A percentile compares a stretch with the other conserved stretches of the same genome.
Evolutionary conservation across 2,113 vertebrate genomes (phyloP).

Genomic region (Stomatorhinus ivindoensis): DNA sequence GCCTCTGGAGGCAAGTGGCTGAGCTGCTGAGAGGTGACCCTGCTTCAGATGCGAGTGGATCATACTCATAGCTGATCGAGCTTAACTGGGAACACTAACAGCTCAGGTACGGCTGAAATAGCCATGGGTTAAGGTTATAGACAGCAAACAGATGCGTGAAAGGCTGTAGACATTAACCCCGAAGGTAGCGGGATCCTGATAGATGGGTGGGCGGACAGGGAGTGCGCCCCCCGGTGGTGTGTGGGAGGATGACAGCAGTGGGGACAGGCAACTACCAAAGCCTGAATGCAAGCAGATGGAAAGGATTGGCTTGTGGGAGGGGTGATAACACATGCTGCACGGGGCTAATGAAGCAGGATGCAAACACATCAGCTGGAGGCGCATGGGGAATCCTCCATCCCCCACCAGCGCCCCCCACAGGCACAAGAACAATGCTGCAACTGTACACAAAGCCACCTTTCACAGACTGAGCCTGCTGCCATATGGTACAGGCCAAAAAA

Average conservation of each 20-base stretch:
- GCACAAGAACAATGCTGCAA: background rate
- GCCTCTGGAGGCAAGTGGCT: background rate
- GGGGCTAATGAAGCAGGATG: conserved; percentile 37
- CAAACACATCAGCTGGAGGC: conserved; percentile 19
- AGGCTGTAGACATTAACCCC: background rate
- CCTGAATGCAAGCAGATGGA: conserved; percentile 40
- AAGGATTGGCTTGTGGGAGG: conserved; percentile 8
- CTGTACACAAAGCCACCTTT: background rate
- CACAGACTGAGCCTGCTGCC: background rate
- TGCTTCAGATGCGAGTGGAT: background rate
- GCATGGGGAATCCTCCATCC: conserved; percentile 5
- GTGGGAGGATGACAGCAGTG: background rate
- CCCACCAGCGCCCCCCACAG: background rate
- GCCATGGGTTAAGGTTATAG: background rate
- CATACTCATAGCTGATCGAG: background rate
- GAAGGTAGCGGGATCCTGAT: background rate
- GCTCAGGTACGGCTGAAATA: background rate
- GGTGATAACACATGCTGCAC: background rate
- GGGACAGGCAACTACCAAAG: conserved; percentile 28
- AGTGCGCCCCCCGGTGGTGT: background rate
- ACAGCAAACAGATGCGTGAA: background rate
- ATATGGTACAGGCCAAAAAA: background rate
- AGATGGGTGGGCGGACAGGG: background rate
- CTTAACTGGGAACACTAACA: background rate
- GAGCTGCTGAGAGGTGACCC: background rate